Percentiles rank a stretch among this genome's conserved stretches.
Conservation (phyloP, 2,888 invertebrate species). For the Dysmachus trigonus region DNA sequence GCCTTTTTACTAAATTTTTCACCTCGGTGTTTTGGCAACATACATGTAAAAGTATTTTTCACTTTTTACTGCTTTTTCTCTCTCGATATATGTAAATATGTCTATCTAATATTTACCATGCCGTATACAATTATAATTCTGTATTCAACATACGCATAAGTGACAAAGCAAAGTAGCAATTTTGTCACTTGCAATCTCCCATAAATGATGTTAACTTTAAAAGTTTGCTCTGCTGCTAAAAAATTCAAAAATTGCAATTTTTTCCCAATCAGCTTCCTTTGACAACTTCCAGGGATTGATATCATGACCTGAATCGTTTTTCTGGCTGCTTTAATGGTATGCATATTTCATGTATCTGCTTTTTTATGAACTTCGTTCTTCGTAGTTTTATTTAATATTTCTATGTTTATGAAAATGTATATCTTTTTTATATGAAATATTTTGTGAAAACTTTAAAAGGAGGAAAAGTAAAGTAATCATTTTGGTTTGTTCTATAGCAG, state of each 20-base stretch:
- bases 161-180: too few relatives aligned
- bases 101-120: too few relatives aligned
- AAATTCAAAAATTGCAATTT: not conserved
- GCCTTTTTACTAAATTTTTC: too few relatives aligned
- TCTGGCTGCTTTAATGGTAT: not conserved
- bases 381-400: not conserved
- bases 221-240: not conserved
- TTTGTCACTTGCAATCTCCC: not conserved
- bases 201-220: not conserved
- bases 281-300: not conserved
- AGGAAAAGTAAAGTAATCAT: not conserved
- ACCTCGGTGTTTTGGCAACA: too few relatives aligned
- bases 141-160: too few relatives aligned
- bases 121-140: too few relatives aligned
- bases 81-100: too few relatives aligned
- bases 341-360: not conserved
- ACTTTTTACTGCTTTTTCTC: too few relatives aligned
- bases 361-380: not conserved
- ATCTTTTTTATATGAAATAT: not conserved
- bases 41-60: too few relatives aligned
- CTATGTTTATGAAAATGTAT: not conserved
- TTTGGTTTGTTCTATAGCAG: not conserved
- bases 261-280: not conserved
- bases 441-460: not conserved
- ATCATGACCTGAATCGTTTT: not conserved